Conservation (phyloP, 2,888 invertebrate genomes). For the Oxyteleia sp. region DNA sequence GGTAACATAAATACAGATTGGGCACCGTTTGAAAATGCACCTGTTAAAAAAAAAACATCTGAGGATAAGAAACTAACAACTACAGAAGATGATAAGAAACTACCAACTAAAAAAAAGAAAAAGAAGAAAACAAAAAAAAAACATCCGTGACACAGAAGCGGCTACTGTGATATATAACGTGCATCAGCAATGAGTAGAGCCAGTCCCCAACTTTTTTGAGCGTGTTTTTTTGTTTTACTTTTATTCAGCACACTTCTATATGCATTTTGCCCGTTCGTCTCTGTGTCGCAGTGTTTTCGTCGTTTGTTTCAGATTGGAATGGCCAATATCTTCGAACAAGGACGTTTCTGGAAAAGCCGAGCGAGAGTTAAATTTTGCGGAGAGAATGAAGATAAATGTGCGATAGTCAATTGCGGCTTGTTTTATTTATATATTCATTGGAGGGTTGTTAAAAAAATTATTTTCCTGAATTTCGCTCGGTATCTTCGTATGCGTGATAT, state of each 20-base stretch:
- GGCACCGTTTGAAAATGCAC: conserved; percentile 83
- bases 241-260: background rate
- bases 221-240: conserved; percentile 12
- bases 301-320: too few relatives aligned
- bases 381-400: too few relatives aligned
- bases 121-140: conserved; percentile 15
- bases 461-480: too few relatives aligned
- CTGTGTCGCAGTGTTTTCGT: conserved; percentile 23
- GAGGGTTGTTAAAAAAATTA: too few relatives aligned
- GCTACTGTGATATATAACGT: conserved; percentile 66
- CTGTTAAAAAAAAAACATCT: conserved; percentile 11
- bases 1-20: conserved; percentile 80
- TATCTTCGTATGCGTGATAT: too few relatives aligned
- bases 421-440: too few relatives aligned
- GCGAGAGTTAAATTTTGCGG: too few relatives aligned
- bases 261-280: conserved; percentile 8
- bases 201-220: conserved; percentile 27
- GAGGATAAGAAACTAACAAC: background rate
- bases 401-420: background rate
- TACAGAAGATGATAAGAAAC: too few relatives aligned
- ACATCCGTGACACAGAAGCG: conserved; percentile 60
- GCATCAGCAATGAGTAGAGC: conserved; percentile 55
- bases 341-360: too few relatives aligned
- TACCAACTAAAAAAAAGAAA: too few relatives aligned
- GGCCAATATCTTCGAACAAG: too few relatives aligned